These are phyloP conservation scores for Nasua narica DNA, from an alignment of 2,797 vertebrate genomes.

Conservation along the genomic window DNA sequence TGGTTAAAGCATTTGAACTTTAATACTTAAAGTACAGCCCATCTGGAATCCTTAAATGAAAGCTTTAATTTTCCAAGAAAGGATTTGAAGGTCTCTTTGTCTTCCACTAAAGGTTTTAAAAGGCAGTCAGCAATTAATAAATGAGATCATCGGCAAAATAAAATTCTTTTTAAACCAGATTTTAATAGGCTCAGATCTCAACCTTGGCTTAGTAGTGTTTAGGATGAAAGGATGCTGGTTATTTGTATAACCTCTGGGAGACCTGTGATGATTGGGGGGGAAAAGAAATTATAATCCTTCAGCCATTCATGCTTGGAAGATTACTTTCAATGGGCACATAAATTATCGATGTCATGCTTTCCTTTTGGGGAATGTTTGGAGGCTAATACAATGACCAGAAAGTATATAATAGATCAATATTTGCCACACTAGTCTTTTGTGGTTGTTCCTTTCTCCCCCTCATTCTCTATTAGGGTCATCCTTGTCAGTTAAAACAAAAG, in stretches of 20 bases:
- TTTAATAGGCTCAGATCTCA: conserved; percentile 60
- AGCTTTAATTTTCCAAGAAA: conserved; percentile 63
- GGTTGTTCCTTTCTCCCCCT: neutral
- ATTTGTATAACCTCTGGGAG: conserved; percentile 55
- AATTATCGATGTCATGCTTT: conserved; percentile 51
- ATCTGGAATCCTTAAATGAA: conserved; percentile 63
- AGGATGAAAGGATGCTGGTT: neutral
- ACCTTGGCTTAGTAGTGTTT: neutral
- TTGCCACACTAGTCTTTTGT: neutral
- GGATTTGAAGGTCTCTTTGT: conserved; percentile 56
- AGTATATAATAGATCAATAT: neutral
- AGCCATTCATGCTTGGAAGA: conserved; percentile 60
- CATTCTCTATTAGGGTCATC: neutral
- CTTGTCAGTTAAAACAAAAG: neutral
- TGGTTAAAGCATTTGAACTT: conserved; percentile 57
- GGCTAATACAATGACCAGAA: neutral
- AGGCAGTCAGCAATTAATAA: conserved; percentile 67
- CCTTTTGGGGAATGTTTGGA: conserved; percentile 23
- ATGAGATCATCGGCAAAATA: conserved; percentile 66
- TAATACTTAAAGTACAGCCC: conserved; percentile 43
- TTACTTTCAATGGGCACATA: conserved; percentile 43
- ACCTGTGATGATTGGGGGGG: conserved; percentile 8
- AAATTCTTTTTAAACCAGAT: conserved; percentile 53
- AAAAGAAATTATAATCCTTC: conserved; percentile 18
- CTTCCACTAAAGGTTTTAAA: conserved; percentile 58